Conservation (phyloP, 1,140 invertebrate species). For the Drosophila murphyi region DNA sequence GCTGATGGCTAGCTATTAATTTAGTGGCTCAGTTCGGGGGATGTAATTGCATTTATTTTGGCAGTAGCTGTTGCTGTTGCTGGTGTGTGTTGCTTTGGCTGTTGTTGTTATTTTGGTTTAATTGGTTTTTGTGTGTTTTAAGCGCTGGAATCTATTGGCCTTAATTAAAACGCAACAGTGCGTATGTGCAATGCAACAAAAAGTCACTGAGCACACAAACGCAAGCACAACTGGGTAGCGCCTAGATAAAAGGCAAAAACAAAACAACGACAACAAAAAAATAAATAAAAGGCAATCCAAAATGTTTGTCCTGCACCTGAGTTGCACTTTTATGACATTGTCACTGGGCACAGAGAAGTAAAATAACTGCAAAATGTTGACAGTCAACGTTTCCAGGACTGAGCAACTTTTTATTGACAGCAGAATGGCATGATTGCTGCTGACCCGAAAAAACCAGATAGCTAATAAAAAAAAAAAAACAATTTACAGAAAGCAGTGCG, state of each 20-base stretch:
- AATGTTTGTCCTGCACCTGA: constrained; percentile 54
- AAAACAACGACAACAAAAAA: constrained; percentile 23
- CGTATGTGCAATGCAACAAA: constrained; percentile 74
- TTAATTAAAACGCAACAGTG: constrained; percentile 81
- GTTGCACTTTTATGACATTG: constrained; percentile 54
- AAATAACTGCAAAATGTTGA: constrained; percentile 81
- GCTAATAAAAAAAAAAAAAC: constrained; percentile 17
- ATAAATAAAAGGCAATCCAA: constrained; percentile 36
- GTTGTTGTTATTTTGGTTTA: constrained; percentile 72
- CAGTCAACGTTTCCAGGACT: constrained; percentile 37
- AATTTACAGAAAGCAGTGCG: constrained; percentile 18
- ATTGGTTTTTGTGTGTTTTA: constrained; percentile 73
- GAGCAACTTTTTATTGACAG: constrained; percentile 74
- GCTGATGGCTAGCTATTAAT: constrained; percentile 68
- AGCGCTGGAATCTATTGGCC: constrained; percentile 66
- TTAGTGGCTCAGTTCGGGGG: constrained; percentile 56
- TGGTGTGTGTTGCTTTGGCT: constrained; percentile 11
- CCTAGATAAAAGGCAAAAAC: constrained; percentile 31
- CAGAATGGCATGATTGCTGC: constrained; percentile 75
- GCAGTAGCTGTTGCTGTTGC: constrained; percentile 12
- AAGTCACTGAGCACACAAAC: constrained; percentile 57
- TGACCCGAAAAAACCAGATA: constrained; percentile 43
- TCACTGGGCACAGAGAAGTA: constrained; percentile 54
- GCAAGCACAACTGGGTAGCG: background rate
- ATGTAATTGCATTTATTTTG: constrained; percentile 77